Evolutionary conservation across 2,888 invertebrate genomes (phyloP).

Genomic region (Rotaria socialis): DNA sequence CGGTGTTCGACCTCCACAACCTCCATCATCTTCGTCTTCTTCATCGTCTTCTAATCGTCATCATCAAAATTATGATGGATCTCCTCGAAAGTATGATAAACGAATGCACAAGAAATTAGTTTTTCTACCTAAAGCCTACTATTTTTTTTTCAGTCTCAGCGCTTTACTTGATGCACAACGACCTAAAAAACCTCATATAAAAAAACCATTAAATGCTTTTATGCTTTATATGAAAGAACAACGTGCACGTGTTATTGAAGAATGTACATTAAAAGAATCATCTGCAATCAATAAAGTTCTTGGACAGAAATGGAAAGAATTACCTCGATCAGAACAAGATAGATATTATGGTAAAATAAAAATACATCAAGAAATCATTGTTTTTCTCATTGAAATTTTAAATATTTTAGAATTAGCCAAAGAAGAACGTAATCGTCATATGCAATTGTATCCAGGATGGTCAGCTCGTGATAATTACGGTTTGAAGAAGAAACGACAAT

Average conservation of each 20-base stretch:
- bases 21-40: neutral
- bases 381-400: too few relatives aligned
- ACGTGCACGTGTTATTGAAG: slow-evolving; percentile 32
- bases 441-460: slow-evolving; percentile 99
- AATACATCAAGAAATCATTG: too few relatives aligned
- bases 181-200: slow-evolving; percentile 37
- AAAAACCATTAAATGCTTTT: slow-evolving; percentile 36
- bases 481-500: slow-evolving; percentile 98
- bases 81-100: neutral
- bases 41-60: neutral
- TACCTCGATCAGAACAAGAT: slow-evolving; percentile 98
- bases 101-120: neutral
- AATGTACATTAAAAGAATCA: slow-evolving; percentile 37
- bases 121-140: neutral
- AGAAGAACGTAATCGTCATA: slow-evolving; percentile 97
- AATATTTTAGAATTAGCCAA: slow-evolving; percentile 78
- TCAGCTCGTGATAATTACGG: slow-evolving; percentile 99
- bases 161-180: neutral
- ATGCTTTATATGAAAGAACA: slow-evolving; percentile 38
- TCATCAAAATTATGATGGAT: neutral
- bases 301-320: slow-evolving; percentile 76
- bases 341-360: slow-evolving; percentile 75
- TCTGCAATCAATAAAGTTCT: slow-evolving; percentile 33
- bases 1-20: neutral
- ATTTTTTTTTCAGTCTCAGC: neutral